Evolutionary conservation across 2,888 invertebrate genomes (phyloP).

Genomic region (Iselma pallidipennis): DNA sequence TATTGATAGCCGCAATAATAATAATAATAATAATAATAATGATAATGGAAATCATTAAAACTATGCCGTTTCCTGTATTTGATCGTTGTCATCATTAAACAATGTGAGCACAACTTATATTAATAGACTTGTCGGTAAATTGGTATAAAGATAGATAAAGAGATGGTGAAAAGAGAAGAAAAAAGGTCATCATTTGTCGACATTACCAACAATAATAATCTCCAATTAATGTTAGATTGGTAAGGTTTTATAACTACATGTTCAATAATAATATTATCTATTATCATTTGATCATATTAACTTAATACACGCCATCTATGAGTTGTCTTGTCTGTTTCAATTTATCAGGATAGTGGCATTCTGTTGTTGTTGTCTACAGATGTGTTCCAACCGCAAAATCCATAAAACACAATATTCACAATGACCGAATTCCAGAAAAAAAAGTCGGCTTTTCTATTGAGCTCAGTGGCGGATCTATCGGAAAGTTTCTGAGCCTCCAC

Average conservation of each 20-base stretch:
- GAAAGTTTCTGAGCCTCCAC: too few relatives aligned
- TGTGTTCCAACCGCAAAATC: background rate
- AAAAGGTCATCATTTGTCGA: background rate
- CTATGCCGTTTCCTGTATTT: background rate
- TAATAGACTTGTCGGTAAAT: background rate
- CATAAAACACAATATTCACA: background rate
- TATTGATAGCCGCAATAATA: too few relatives aligned
- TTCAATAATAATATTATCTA: background rate
- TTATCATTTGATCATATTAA: background rate
- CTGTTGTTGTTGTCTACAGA: background rate
- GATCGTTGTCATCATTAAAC: background rate
- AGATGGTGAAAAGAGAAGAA: too few relatives aligned
- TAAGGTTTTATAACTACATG: background rate
- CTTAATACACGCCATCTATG: background rate
- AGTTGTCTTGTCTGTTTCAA: too few relatives aligned
- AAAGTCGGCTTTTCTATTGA: too few relatives aligned
- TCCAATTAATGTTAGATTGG: background rate
- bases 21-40: too few relatives aligned
- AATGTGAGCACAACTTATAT: background rate
- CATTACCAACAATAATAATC: background rate
- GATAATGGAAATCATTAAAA: background rate
- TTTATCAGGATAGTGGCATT: too few relatives aligned
- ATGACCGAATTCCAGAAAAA: background rate
- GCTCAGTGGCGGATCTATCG: too few relatives aligned
- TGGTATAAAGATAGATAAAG: background rate